Percentiles rank a stretch among this genome's conserved stretches.
Conservation (phyloP, 2,797 vertebrate genomes). For the Anableps anableps region DNA sequence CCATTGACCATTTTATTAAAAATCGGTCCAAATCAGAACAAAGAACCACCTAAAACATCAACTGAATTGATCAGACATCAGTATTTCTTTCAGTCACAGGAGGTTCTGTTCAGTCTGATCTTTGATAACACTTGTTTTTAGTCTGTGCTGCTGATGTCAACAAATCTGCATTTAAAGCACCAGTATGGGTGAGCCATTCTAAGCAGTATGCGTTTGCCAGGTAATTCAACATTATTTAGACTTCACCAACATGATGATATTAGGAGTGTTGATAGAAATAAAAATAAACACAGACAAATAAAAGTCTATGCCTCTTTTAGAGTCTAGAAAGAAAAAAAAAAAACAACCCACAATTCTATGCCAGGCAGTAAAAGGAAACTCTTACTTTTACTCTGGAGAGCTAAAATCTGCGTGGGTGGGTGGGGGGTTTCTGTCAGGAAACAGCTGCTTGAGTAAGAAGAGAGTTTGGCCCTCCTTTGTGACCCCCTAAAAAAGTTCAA, state of each 20-base stretch:
- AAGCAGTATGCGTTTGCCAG: background rate
- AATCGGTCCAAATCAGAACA: too few species aligned
- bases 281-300: background rate
- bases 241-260: background rate
- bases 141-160: background rate
- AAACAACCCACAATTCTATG: background rate
- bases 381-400: slow-evolving; percentile 32
- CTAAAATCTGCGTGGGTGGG: slow-evolving; percentile 12
- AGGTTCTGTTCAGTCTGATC: background rate
- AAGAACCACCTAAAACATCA: too few species aligned
- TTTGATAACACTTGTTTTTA: background rate
- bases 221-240: background rate
- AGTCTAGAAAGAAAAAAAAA: slow-evolving; percentile 19
- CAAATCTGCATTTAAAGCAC: background rate
- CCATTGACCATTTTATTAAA: too few species aligned
- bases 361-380: slow-evolving; percentile 36
- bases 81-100: too few species aligned
- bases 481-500: slow-evolving; percentile 55
- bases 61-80: too few species aligned
- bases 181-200: background rate
- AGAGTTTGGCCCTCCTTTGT: slow-evolving; percentile 41
- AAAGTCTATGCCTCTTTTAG: background rate
- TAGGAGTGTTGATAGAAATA: background rate
- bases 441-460: slow-evolving; percentile 64
- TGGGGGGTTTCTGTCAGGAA: slow-evolving; percentile 67